Conservation (phyloP, 2,797 vertebrate genomes). For the Enteromius paludinosus region DNA sequence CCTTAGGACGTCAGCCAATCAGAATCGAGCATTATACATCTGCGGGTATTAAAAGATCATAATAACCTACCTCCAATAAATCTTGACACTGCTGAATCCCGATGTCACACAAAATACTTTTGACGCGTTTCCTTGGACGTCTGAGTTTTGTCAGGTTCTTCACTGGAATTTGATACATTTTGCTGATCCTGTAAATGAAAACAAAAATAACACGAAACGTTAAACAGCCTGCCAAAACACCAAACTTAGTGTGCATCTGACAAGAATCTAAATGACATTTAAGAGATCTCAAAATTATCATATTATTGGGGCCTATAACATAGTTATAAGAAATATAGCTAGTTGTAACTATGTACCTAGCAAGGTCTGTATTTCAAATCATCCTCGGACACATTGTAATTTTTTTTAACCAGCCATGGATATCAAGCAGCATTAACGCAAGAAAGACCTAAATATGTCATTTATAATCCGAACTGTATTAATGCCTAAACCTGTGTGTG, state of each 20-base stretch:
- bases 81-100: slow-evolving; percentile 82
- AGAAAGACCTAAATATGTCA: background rate
- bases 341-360: slow-evolving; percentile 27
- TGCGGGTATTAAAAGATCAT: background rate
- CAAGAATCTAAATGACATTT: background rate
- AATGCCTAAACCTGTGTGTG: slow-evolving; percentile 8
- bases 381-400: background rate
- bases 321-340: slow-evolving; percentile 15
- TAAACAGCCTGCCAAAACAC: background rate
- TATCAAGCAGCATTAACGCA: background rate
- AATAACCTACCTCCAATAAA: slow-evolving; percentile 60
- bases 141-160: slow-evolving; percentile 86
- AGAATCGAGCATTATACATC: background rate
- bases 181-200: slow-evolving; percentile 68
- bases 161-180: slow-evolving; percentile 90
- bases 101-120: slow-evolving; percentile 85
- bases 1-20: background rate
- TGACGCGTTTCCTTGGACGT: slow-evolving; percentile 86
- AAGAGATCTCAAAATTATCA: background rate
- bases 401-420: background rate
- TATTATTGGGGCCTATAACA: slow-evolving; percentile 9
- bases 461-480: background rate
- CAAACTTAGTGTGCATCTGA: background rate
- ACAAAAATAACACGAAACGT: background rate
- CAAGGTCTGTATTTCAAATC: background rate